phyloP scores from a whole-genome alignment of 2,797 vertebrate genomes.

The Phoeniculus purpureus region DNA sequence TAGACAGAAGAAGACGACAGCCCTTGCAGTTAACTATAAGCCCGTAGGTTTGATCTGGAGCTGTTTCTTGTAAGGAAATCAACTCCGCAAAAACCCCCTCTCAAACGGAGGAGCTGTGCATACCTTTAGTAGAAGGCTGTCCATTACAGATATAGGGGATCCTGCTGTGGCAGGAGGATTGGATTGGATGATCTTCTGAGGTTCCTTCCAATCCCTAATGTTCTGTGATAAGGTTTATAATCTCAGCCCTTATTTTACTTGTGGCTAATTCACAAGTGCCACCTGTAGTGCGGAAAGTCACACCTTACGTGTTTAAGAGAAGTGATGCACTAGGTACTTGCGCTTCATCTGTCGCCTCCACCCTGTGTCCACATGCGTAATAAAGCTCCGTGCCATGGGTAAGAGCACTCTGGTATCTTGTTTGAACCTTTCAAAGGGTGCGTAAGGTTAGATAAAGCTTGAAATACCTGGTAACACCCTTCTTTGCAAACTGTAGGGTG shows the following conservation, averaged over 20 bases:
- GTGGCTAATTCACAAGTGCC: accelerated
- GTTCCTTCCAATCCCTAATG: too few species aligned
- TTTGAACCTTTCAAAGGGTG: background rate
- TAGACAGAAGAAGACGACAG: too few species aligned
- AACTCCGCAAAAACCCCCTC: too few species aligned
- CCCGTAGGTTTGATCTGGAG: too few species aligned
- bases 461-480: background rate
- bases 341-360: accelerated
- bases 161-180: too few species aligned
- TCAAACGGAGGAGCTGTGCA: too few species aligned
- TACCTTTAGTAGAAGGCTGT: too few species aligned
- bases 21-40: too few species aligned
- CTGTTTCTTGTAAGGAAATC: too few species aligned
- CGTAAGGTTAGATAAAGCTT: background rate
- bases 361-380: background rate
- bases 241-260: background rate
- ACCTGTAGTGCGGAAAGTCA: background rate
- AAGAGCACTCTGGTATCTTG: background rate
- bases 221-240: background rate
- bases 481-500: background rate
- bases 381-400: accelerated
- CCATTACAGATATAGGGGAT: too few species aligned
- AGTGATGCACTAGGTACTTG: background rate
- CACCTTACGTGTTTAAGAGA: background rate
- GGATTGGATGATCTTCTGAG: too few species aligned